Base-by-base conservation (phyloP, 2,888 invertebrate genomes). In the Eretmocerus hayati region DNA sequence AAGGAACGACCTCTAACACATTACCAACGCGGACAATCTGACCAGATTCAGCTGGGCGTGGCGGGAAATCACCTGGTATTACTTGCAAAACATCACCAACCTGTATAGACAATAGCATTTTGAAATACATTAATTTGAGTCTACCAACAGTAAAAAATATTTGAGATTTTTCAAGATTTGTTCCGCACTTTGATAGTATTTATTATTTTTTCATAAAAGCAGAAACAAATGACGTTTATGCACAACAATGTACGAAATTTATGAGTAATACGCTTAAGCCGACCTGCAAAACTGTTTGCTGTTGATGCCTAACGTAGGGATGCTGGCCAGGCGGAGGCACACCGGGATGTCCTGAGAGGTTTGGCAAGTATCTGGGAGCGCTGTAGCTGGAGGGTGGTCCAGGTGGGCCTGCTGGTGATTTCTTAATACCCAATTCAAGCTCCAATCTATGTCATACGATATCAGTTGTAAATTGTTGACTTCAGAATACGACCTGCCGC, bases 371-470 rank as follows among this genome's bases (percentile, higher is more conserved):
- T 4, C 47, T 47, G 31, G 47, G 47, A 42, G 50, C 18, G 11
- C 20, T 13, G 36, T 39, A 52, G 15, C 23, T 52, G n/a, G n/a
- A n/a, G 4, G 39, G 15, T 11, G 48, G 26, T 20, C 41, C n/a
- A 62, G 63, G 26, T 59, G 59, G 11, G 47, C 55, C 32, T 55
- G 56, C 9, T 16, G 46, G 26, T 2, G 49, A 62, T 48, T 75
- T 74, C 46, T 75, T 74, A 33, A 77, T 72, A 5, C 81, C 81
- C 56, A 81, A 66, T 53, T 80, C 81, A 48, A 78, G 70, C 61
- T 77, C 79, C 50, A 81, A 73, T 45, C 71, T 67, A 48, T 15
- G n/a, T n/a, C n/a, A n/a, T n/a, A n/a, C n/a, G n/a, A n/a, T n/a
- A n/a, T n/a, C n/a, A n/a, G n/a, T n/a, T n/a, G n/a, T n/a, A n/a